Evolutionary conservation across 2,888 invertebrate genomes (phyloP).

Genomic region (Caenorhabditis sp.): DNA sequence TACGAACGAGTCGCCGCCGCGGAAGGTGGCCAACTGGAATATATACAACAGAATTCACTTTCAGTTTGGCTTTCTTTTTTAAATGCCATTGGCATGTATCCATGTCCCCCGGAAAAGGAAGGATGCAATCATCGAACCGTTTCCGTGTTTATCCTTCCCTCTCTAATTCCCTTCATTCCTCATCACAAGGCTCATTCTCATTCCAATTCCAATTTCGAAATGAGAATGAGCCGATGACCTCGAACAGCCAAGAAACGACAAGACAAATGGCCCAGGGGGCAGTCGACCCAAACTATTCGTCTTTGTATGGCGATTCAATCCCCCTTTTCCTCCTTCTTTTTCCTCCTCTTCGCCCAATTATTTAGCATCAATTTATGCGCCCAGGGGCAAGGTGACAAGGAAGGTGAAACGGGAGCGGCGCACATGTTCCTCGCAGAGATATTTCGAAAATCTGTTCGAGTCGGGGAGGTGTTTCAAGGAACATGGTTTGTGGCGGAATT

Average conservation of each 20-base stretch:
- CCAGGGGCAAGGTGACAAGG: conserved; percentile 40
- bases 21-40: conserved; percentile 79
- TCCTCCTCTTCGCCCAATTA: conserved; percentile 55
- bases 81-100: background rate
- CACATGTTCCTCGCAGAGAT: background rate
- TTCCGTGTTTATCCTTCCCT: background rate
- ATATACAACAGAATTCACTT: conserved; percentile 12
- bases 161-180: background rate
- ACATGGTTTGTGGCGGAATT: too few relatives aligned
- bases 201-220: conserved; percentile 32
- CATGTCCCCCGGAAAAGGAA: background rate
- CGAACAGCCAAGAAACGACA: conserved; percentile 39
- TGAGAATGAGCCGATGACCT: conserved; percentile 60
- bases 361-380: conserved; percentile 61
- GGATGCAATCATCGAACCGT: too few relatives aligned
- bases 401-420: conserved; percentile 41
- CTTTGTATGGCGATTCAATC: conserved; percentile 57
- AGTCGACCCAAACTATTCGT: conserved; percentile 11
- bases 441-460: conserved; percentile 37
- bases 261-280: conserved; percentile 52
- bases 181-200: conserved; percentile 43
- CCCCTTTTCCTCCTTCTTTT: conserved; percentile 20
- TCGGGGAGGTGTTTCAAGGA: background rate
- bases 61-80: conserved; percentile 13
- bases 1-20: conserved; percentile 79